Conservation (phyloP, 1,140 invertebrate genomes). For the Macrocentrus cingulum region DNA sequence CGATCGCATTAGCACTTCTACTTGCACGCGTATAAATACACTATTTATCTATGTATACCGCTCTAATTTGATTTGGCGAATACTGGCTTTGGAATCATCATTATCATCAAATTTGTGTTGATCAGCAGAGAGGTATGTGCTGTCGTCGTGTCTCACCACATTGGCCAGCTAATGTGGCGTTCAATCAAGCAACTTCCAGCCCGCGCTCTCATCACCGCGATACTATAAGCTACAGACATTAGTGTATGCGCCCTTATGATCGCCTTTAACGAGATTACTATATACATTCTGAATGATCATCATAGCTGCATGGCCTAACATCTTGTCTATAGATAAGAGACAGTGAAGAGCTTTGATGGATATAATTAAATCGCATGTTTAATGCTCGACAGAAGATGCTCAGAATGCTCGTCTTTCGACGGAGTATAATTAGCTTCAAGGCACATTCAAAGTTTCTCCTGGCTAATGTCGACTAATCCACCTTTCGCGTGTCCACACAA, state of each 20-base stretch:
- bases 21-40: not conserved
- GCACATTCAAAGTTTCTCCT: not conserved
- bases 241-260: no score
- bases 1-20: conserved; percentile 12
- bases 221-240: not conserved
- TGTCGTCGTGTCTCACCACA: conserved; percentile 16
- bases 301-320: no score
- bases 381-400: conserved; percentile 1
- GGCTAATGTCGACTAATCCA: not conserved
- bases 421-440: conserved; percentile 8
- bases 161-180: conserved; percentile 1
- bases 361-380: conserved; percentile 10
- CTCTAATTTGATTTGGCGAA: conserved; percentile 17
- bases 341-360: conserved; percentile 2
- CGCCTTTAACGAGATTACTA: no score
- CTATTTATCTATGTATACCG: not conserved
- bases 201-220: not conserved
- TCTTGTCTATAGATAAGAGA: not conserved
- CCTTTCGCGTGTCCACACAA: no score
- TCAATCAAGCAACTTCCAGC: conserved; percentile 12
- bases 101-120: not conserved
- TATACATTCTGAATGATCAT: no score
- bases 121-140: no score
- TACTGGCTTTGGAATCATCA: conserved; percentile 1
- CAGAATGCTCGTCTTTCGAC: not conserved